phyloP scores from a whole-genome alignment of 2,888 invertebrate genomes.

The Coelinius sp. region DNA sequence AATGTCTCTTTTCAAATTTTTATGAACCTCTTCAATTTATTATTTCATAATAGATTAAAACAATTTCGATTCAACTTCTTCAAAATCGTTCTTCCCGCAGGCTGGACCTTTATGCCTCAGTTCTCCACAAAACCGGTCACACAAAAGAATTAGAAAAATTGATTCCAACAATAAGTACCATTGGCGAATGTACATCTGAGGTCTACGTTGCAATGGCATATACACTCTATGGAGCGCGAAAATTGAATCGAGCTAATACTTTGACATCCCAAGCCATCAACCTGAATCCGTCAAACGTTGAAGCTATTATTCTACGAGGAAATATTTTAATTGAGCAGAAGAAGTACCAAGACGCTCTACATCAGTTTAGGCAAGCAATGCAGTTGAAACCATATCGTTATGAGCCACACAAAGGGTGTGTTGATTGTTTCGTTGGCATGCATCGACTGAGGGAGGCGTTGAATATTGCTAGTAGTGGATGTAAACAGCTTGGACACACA shows the following conservation, averaged over 20 bases:
- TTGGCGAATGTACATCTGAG: slow-evolving; percentile 76
- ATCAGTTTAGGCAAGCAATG: slow-evolving; percentile 79
- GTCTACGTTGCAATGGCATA: slow-evolving; percentile 86
- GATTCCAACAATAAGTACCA: slow-evolving; percentile 71
- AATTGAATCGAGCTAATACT: slow-evolving; percentile 79
- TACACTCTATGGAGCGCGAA: slow-evolving; percentile 76
- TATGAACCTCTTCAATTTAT: no score
- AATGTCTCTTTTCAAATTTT: slow-evolving; percentile 25
- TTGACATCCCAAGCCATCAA: slow-evolving; percentile 82
- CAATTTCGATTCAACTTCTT: slow-evolving; percentile 51
- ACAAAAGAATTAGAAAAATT: slow-evolving; percentile 77
- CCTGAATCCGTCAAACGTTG: slow-evolving; percentile 78
- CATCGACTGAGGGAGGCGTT: slow-evolving; percentile 81
- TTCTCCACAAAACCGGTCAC: slow-evolving; percentile 75
- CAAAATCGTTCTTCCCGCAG: slow-evolving; percentile 75
- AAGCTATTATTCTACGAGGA: slow-evolving; percentile 83
- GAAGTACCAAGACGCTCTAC: slow-evolving; percentile 77
- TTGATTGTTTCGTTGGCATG: slow-evolving; percentile 80
- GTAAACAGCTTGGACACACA: slow-evolving; percentile 80
- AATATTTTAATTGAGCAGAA: slow-evolving; percentile 77
- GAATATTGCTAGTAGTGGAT: slow-evolving; percentile 80
- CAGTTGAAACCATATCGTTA: slow-evolving; percentile 77
- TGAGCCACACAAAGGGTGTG: slow-evolving; percentile 85
- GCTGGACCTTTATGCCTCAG: slow-evolving; percentile 78
- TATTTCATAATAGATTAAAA: no score